Evolutionary conservation across 2,797 vertebrate genomes (phyloP).

Genomic region (Diceros bicornis): DNA sequence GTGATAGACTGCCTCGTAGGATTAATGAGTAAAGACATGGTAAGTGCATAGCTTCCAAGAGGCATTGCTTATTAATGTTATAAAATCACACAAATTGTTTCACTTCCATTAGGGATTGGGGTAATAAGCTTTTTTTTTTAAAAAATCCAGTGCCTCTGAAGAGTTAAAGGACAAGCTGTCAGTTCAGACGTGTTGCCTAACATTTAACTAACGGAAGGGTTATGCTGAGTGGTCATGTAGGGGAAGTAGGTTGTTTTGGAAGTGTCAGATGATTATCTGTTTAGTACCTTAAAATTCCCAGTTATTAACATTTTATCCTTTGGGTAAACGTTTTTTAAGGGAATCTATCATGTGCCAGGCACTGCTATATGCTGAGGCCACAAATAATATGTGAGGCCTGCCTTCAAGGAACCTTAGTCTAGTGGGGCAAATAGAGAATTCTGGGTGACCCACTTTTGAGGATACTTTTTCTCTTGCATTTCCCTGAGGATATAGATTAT

Average conservation of each 20-base stretch:
- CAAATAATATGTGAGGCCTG: neutral
- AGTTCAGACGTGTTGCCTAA: neutral
- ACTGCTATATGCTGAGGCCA: neutral
- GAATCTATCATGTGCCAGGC: neutral
- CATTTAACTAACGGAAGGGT: neutral
- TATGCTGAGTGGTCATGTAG: neutral
- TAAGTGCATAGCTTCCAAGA: neutral
- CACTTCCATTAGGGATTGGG: neutral
- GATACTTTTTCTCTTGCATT: neutral
- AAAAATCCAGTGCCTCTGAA: neutral
- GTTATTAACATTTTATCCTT: neutral
- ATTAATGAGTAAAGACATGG: fast-evolving
- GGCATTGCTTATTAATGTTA: neutral
- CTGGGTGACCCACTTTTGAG: neutral
- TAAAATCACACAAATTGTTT: neutral
- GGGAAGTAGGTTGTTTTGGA: neutral
- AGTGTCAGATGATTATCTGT: neutral
- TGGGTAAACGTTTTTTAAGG: neutral
- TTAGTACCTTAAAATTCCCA: neutral
- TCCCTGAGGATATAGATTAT: neutral
- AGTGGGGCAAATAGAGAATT: neutral
- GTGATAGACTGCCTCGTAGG: neutral
- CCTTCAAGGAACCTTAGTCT: neutral
- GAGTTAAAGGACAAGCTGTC: neutral
- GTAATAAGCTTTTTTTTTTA: neutral